phyloP scores from a whole-genome alignment of 1,140 invertebrate genomes.

The Mizuhopecten yessoensis region DNA sequence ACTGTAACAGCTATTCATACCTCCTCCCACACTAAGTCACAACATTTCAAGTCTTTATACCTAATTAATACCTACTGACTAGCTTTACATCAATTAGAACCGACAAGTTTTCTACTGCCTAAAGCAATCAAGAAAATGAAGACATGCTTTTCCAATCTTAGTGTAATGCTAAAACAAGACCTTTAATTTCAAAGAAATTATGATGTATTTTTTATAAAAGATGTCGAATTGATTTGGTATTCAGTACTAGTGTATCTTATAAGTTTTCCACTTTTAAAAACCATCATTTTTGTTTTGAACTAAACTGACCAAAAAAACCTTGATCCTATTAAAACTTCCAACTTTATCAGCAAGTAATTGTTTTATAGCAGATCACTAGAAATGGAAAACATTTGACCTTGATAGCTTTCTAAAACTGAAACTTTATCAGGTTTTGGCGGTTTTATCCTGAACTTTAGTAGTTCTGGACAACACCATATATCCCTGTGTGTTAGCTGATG shows the following conservation, averaged over 20 bases:
- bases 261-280: background rate
- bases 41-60: background rate
- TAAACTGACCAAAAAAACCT: background rate
- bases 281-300: background rate
- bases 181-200: no score
- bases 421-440: background rate
- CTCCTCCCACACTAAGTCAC: background rate
- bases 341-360: background rate
- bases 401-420: background rate
- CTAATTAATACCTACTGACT: conserved; percentile 18
- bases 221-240: no score
- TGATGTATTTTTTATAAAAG: no score
- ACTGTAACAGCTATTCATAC: background rate
- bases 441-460: background rate
- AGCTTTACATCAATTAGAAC: background rate
- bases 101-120: background rate
- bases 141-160: background rate
- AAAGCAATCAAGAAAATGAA: conserved; percentile 15
- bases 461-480: background rate
- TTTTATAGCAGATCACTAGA: background rate
- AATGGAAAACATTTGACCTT: background rate
- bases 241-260: no score
- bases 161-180: background rate
- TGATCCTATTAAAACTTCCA: background rate
- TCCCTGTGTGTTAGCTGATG: conserved; percentile 75